phyloP scores from a whole-genome alignment of 2,797 vertebrate species.

The Malurus leucopterus region DNA sequence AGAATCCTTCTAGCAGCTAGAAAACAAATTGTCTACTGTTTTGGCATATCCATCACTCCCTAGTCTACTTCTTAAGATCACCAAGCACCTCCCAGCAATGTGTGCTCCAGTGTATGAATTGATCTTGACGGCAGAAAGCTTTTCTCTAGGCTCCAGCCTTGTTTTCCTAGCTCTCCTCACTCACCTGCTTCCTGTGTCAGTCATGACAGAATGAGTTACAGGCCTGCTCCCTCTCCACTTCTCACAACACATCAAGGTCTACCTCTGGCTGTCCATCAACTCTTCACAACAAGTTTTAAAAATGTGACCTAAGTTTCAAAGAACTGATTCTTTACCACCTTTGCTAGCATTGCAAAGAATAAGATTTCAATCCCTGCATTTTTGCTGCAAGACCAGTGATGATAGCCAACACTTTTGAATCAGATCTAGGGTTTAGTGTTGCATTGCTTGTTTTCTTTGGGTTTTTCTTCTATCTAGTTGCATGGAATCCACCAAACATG shows the following conservation, averaged over 20 bases:
- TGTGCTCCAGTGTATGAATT: neutral
- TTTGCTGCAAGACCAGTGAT: neutral
- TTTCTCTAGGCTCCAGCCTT: neutral
- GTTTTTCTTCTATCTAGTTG: neutral
- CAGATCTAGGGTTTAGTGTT: neutral
- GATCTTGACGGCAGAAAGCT: neutral
- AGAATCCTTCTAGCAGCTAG: neutral
- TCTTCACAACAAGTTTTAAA: neutral
- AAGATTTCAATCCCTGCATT: neutral
- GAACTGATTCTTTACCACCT: neutral
- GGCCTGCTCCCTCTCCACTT: neutral
- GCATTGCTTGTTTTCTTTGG: neutral
- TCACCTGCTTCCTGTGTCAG: neutral
- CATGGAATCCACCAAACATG: neutral
- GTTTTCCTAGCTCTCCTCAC: neutral
- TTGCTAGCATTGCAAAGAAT: neutral
- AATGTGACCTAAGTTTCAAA: neutral
- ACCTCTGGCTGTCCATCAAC: neutral
- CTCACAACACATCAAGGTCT: neutral
- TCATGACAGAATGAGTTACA: neutral
- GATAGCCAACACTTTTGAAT: neutral
- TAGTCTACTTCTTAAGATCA: neutral
- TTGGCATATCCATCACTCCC: neutral
- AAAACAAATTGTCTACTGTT: neutral
- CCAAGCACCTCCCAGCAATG: neutral